Evolutionary conservation across 1,140 invertebrate species (phyloP).

Genomic region (Drosophila nigromelanica): DNA sequence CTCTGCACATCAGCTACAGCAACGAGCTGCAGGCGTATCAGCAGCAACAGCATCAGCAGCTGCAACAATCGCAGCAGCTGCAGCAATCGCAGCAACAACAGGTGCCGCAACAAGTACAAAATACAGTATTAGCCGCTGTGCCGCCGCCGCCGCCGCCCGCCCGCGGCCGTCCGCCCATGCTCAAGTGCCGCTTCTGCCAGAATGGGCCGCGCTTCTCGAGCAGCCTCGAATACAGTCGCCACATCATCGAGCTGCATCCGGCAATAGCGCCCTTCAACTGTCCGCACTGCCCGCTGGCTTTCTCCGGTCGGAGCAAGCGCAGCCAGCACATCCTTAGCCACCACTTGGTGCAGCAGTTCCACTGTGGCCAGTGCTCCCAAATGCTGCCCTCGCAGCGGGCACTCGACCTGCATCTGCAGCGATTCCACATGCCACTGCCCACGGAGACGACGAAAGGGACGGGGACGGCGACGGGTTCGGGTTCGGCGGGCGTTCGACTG

Average conservation of each 20-base stretch:
- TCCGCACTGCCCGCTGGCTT: constrained; percentile 70
- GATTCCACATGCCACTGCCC: constrained; percentile 50
- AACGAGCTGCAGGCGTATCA: constrained; percentile 48
- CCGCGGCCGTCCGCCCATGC: constrained; percentile 47
- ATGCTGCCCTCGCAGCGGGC: constrained; percentile 74
- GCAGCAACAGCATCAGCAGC: constrained; percentile 11
- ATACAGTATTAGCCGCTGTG: constrained; percentile 55
- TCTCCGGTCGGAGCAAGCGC: constrained; percentile 65
- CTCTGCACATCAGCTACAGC: constrained; percentile 51
- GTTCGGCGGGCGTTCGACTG: constrained; percentile 45
- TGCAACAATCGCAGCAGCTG: constrained; percentile 5
- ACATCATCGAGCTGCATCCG: constrained; percentile 78
- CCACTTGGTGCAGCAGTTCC: constrained; percentile 72
- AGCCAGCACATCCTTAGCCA: constrained; percentile 71
- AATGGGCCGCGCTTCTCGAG: constrained; percentile 76
- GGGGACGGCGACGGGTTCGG: neutral
- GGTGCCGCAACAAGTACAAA: constrained; percentile 36
- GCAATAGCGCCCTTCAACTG: constrained; percentile 72
- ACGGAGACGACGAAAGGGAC: neutral
- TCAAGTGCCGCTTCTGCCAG: constrained; percentile 78
- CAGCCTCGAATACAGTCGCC: constrained; percentile 74
- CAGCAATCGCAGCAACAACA: constrained; percentile 15
- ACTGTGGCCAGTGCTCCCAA: constrained; percentile 74
- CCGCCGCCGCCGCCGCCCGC: constrained; percentile 43
- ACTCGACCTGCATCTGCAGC: constrained; percentile 72